A percentile compares a stretch with the other conserved stretches of the same genome.
Evolutionary conservation across 2,797 vertebrate species (phyloP).

Genomic region (Anguilla anguilla): DNA sequence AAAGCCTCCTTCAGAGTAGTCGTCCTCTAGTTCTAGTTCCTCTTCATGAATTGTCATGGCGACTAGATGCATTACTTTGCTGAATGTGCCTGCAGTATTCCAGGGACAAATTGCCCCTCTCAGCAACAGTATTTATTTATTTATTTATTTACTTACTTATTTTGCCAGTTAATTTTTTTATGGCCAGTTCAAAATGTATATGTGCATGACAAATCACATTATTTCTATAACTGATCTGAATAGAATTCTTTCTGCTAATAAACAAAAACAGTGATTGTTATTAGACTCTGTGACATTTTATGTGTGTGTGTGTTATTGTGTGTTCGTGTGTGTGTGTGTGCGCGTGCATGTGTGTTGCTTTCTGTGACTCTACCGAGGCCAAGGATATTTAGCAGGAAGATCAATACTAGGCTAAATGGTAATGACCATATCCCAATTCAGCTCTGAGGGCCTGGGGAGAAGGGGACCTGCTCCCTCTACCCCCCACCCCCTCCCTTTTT

Average conservation of each 20-base stretch:
- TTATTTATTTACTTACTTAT: too few relatives aligned
- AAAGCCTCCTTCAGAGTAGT: background rate
- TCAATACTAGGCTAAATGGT: conserved; percentile 68
- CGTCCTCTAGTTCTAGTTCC: background rate
- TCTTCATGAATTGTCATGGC: background rate
- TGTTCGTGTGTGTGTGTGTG: conserved; percentile 2
- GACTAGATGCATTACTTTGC: background rate
- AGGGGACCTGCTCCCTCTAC: conserved; percentile 58
- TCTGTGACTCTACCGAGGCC: conserved; percentile 51
- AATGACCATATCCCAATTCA: conserved; percentile 58
- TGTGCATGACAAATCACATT: background rate
- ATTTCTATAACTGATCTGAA: background rate
- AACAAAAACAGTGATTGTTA: background rate
- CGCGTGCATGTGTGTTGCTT: conserved; percentile 11
- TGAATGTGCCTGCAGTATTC: background rate
- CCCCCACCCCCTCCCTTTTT: conserved; percentile 45
- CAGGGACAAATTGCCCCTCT: background rate
- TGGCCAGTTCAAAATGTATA: background rate
- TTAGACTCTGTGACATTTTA: background rate
- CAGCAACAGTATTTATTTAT: background rate
- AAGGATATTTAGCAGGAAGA: conserved; percentile 59
- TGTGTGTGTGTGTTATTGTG: background rate
- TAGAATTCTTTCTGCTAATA: background rate
- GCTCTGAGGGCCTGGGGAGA: conserved; percentile 64
- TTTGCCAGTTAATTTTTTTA: background rate